Conservation (phyloP, 2,113 vertebrate species). For the Syngnathus typhle region DNA sequence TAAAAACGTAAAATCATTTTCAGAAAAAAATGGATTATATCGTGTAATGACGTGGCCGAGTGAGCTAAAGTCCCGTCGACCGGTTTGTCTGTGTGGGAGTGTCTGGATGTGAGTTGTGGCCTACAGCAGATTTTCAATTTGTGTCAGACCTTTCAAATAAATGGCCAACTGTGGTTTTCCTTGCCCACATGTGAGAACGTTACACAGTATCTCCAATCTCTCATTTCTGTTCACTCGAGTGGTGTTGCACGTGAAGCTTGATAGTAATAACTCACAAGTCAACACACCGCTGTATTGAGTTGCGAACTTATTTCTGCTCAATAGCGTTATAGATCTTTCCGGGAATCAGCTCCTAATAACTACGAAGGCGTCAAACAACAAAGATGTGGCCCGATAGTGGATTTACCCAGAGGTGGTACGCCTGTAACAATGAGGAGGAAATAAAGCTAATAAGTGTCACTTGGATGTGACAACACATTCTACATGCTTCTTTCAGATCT, state of each 20-base stretch:
- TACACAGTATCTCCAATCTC: neutral
- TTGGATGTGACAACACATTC: constrained; percentile 72
- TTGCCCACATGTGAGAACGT: neutral
- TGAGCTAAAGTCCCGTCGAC: neutral
- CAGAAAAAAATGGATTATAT: neutral
- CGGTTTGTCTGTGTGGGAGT: neutral
- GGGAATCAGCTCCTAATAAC: neutral
- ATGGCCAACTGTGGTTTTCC: neutral
- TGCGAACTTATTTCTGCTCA: neutral
- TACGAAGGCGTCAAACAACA: constrained; percentile 26
- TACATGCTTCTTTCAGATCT: constrained; percentile 68
- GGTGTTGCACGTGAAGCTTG: neutral
- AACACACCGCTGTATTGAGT: neutral
- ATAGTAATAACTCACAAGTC: neutral
- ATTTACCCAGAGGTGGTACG: constrained; percentile 61
- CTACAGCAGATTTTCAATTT: neutral
- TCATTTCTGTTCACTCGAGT: neutral
- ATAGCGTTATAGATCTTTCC: neutral
- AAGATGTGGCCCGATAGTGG: constrained; percentile 29
- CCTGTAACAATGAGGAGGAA: constrained; percentile 61
- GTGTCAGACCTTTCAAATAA: neutral
- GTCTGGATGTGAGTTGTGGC: neutral
- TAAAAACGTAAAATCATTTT: neutral
- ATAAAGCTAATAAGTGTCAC: constrained; percentile 70
- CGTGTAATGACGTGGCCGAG: neutral